Evolutionary conservation across 2,113 vertebrate species (phyloP).

Genomic region (Dicrurus megarhynchus): DNA sequence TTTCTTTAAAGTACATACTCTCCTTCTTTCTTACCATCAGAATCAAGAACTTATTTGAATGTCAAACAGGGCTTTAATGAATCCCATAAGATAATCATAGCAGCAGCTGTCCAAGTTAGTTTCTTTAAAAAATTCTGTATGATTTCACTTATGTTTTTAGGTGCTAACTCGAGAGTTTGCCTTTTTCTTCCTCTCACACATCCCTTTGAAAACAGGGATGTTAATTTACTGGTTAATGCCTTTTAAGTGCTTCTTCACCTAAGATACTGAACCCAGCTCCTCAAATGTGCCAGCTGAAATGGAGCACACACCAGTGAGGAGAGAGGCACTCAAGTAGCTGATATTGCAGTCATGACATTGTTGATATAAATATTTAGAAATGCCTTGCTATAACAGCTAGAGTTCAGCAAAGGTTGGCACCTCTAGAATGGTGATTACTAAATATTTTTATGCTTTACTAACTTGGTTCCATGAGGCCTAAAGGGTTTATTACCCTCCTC

Average conservation of each 20-base stretch:
- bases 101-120: conserved; percentile 63
- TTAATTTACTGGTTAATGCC: background rate
- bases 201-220: conserved; percentile 1
- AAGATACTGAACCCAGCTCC: background rate
- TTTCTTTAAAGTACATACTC: conserved; percentile 39
- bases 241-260: background rate
- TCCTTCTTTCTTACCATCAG: conserved; percentile 12
- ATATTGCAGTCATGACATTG: background rate
- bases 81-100: conserved; percentile 48
- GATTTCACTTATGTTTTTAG: conserved; percentile 46
- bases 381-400: background rate
- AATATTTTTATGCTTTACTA: background rate
- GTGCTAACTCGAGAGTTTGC: background rate
- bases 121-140: conserved; percentile 64
- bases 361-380: background rate
- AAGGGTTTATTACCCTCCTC: background rate
- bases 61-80: conserved; percentile 55
- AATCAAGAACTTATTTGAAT: conserved; percentile 52
- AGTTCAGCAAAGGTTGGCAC: background rate
- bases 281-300: background rate
- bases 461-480: background rate
- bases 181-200: background rate
- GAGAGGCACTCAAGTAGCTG: background rate
- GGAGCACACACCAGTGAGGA: background rate
- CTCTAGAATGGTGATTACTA: background rate